Evolutionary conservation across 1,140 invertebrate genomes (phyloP).

Genomic region (Ylistrum balloti): DNA sequence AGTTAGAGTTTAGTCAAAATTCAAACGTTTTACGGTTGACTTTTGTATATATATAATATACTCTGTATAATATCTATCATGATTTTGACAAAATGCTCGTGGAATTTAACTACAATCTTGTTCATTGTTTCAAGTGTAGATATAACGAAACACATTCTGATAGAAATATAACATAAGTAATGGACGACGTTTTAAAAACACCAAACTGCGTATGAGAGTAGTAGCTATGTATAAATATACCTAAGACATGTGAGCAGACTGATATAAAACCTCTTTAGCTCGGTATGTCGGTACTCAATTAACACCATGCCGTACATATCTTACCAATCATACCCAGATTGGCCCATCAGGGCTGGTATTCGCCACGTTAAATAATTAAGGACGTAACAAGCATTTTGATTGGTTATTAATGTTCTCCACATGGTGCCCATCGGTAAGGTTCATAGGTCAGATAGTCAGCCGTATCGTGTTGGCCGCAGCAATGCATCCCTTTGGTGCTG

Average conservation of each 20-base stretch:
- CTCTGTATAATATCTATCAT: no score
- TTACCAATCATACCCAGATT: neutral
- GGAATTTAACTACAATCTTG: no score
- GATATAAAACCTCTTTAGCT: conserved; percentile 17
- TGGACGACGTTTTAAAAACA: no score
- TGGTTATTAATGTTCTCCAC: conserved; percentile 32
- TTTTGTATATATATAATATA: no score
- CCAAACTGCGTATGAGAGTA: neutral
- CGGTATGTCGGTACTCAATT: conserved; percentile 22
- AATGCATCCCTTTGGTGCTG: neutral
- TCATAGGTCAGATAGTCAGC: no score
- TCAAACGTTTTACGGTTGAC: no score
- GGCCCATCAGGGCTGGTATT: neutral
- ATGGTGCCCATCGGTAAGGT: neutral
- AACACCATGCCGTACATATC: neutral
- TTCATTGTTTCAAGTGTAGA: no score
- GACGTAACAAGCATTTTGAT: neutral
- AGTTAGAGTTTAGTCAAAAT: no score
- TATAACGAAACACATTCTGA: neutral
- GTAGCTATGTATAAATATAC: neutral
- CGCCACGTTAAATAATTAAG: neutral
- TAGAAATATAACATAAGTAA: no score
- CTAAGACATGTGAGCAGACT: neutral
- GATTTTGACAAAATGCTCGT: no score
- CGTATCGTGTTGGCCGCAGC: no score